These are phyloP conservation scores for Diacarnus erythraeanus DNA, from an alignment of 37 sponge, comb jelly and placozoan genomes.

Conservation along the genomic window DNA sequence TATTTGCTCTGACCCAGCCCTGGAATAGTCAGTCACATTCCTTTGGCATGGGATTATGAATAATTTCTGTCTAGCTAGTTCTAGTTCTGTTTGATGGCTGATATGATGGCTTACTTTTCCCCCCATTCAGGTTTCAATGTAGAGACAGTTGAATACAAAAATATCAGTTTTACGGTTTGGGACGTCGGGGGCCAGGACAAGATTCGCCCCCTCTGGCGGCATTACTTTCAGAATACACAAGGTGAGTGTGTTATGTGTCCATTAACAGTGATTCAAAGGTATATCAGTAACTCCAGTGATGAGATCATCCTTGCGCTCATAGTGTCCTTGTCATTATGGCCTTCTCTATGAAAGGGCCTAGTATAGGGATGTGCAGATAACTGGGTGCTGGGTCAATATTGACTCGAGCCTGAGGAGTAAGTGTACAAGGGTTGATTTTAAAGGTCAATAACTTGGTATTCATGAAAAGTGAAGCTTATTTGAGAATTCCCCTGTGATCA, in stretches of 20 bases:
- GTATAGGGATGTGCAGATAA: slow-evolving; percentile 22
- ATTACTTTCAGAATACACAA: slow-evolving; percentile 99
- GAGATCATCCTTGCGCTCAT: slow-evolving; percentile 39
- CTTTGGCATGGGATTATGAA: no score
- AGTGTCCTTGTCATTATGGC: background rate
- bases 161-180: slow-evolving; percentile 99
- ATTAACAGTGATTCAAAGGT: background rate
- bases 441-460: no score
- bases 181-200: slow-evolving; percentile 99
- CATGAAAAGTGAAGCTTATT: no score
- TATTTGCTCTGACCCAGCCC: no score
- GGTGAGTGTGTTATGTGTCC: slow-evolving; percentile 47
- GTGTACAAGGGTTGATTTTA: no score
- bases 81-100: background rate
- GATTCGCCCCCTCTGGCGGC: slow-evolving; percentile 98
- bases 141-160: slow-evolving; percentile 96
- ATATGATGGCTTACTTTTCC: background rate
- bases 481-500: no score
- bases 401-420: background rate
- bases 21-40: no score
- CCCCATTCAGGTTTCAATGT: slow-evolving; percentile 88
- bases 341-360: background rate
- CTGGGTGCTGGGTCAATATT: background rate
- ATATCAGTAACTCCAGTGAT: slow-evolving; percentile 17
- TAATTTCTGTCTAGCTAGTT: no score